Base-by-base conservation (phyloP, 1,140 invertebrate genomes). In the Paralvinella palmiformis region DNA sequence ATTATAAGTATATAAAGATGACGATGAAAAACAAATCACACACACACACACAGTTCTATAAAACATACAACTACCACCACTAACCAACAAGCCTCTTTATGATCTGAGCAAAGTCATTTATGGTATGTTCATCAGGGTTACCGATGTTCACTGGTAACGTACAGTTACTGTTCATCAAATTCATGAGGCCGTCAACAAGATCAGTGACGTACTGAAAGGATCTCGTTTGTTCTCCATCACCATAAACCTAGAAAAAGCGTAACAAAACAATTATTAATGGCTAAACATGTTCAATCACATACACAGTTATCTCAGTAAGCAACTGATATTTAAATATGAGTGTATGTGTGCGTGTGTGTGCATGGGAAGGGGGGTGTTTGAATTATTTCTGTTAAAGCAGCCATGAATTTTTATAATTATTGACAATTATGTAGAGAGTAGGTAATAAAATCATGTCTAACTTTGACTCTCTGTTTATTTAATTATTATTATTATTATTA, bases 121-220 rank as follows among this genome's bases (percentile, higher is more conserved):
- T 98, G 1, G 92, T 92, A 79, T 97, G 91, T 82, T 99, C 97
- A 33, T 94, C 91, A 1, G 97, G 96, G 85, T 99, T 99, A 31
- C 97, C 97, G 62, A 99, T 81, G 83, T 99, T 99, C 0, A 99
- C 87, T 24, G 97, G 96, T 69, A 87, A 83, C 0, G 91, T 89
- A 75, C 92, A 96, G 83, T 96, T 98, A 33, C 91, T 93, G 37
- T 88, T 87, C 96, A 99, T 99, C 27, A 99, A 78, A 1, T 86
- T 83, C 33, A 98, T 87, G 10, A 99, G 81, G 0, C 97, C 97
- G 74, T 98, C 92, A 0, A 99, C 92, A 59, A 99, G 83, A 84
- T 99, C 97, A 22, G 89, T 91, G 10, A 99, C 92, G 76, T 98
- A 99, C 80, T 98, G 96, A 81, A 99, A 99, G 0, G 96, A 98